A percentile compares a stretch with the other conserved stretches of the same genome.
phyloP scores from a whole-genome alignment of 2,888 invertebrate species.

The Onthophagus sagittarius region DNA sequence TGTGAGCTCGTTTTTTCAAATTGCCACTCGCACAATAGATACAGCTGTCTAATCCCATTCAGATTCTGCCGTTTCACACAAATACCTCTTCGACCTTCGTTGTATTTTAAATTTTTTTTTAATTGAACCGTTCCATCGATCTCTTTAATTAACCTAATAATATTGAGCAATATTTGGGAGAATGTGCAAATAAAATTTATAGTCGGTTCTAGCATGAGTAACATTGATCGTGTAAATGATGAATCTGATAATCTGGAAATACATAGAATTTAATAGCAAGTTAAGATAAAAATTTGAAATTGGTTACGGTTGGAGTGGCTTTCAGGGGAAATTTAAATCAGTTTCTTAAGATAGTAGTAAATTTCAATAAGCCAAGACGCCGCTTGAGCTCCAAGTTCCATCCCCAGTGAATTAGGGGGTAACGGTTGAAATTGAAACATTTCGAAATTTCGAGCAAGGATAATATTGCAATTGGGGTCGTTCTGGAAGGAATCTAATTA shows the following conservation, averaged over 20 bases:
- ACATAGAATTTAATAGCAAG: not conserved
- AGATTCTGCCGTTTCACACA: not conserved
- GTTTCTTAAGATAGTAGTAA: not conserved
- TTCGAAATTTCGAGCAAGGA: constrained; percentile 10
- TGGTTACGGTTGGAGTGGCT: not conserved
- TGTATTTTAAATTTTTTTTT: too few species aligned
- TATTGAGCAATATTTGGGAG: too few species aligned
- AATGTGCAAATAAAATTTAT: too few species aligned
- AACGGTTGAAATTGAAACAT: constrained; percentile 12
- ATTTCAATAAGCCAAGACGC: constrained; percentile 10
- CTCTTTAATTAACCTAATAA: too few species aligned
- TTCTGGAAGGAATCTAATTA: constrained; percentile 19
- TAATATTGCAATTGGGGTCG: constrained; percentile 10
- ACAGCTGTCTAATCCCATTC: not conserved
- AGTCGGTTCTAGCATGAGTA: too few species aligned
- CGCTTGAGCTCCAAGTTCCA: not conserved
- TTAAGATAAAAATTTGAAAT: not conserved
- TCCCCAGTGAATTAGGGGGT: constrained; percentile 7
- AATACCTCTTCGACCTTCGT: not conserved
- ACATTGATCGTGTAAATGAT: not conserved
- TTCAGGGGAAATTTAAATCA: not conserved
- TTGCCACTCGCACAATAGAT: not conserved
- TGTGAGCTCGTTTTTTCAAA: not conserved
- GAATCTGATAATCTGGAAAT: not conserved
- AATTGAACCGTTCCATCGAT: too few species aligned